A percentile compares a stretch with the other conserved stretches of the same genome.
phyloP scores from a whole-genome alignment of 2,888 invertebrate genomes.

The Yponomeuta evonymella region DNA sequence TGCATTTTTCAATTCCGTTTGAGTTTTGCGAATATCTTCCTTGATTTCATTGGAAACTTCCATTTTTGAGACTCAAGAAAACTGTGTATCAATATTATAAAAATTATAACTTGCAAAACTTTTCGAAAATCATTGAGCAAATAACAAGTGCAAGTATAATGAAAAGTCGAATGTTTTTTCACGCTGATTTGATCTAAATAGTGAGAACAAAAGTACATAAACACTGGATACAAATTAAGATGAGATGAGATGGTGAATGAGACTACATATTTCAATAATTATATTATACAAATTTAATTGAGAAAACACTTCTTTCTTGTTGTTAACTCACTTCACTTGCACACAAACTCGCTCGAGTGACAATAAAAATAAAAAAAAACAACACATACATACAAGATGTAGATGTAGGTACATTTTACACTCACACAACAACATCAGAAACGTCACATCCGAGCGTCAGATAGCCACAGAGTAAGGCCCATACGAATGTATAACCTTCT shows the following conservation, averaged over 20 bases:
- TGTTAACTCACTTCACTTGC: neutral
- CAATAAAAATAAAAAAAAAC: neutral
- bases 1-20: conserved; percentile 77
- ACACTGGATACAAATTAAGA: neutral
- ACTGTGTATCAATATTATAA: neutral
- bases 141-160: neutral
- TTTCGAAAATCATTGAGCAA: conserved; percentile 9
- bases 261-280: neutral
- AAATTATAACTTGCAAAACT: conserved; percentile 11
- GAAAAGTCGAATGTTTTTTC: neutral
- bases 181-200: neutral
- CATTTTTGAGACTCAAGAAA: conserved; percentile 42
- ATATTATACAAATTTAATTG: neutral
- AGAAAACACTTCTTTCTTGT: neutral
- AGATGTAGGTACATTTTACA: neutral
- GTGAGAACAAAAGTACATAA: neutral
- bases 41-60: conserved; percentile 79
- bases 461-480: no score
- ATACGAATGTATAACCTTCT: no score
- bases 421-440: neutral
- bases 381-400: neutral
- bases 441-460: neutral
- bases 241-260: neutral
- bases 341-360: neutral
- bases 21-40: conserved; percentile 77